Base-by-base conservation (phyloP, 2,797 vertebrate genomes). In the Yasuhikotakia modesta region DNA sequence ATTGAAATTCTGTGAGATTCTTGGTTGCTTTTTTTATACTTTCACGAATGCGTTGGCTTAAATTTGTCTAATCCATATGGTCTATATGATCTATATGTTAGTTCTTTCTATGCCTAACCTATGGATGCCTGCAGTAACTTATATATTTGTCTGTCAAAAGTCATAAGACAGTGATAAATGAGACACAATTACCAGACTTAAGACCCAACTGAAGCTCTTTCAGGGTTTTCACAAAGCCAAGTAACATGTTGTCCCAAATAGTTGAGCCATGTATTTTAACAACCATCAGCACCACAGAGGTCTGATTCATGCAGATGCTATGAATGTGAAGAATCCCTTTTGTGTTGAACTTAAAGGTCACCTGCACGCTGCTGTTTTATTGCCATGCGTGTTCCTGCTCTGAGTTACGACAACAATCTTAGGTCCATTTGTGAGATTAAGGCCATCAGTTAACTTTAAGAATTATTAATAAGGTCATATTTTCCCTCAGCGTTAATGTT, bases 261-360 rank as follows among this genome's bases (percentile, higher is more conserved):
- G 30, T 52, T 21, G 52, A 24, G 30, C 4, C 13, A 39, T 53
- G 24, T 1, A 46, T 30, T 71, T 75, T 48, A 75, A 73, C 50
- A 53, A 22, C 46, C 55, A 70, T 55, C 4, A 27, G 17, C 66
- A 22, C 50, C 78, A 73, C 46, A 80, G 63, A 68, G 27, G 22
- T 63, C 58, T 43, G 65, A 74, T 57, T 74, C 70, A 21, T 13
- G 48, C 30, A 45, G 65, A 81, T 81, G 67, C 52, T 63, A 64
- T 70, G 27, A 63, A 81, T 81, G 71, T 72, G 71, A 79, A 75
- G 79, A 83, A 83, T 81, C 67, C 35, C 35, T 71, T 78, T 78
- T 80, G 22, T 67, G 53, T 30, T 70, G 65, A 83, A 80, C 60
- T 66, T 39, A 75, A 75, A 72, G 46, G 24, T 72, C 73, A 50